Percentiles rank a stretch among this genome's conserved stretches.
Conservation (phyloP, 2,888 invertebrate species). For the Andrena minutula region DNA sequence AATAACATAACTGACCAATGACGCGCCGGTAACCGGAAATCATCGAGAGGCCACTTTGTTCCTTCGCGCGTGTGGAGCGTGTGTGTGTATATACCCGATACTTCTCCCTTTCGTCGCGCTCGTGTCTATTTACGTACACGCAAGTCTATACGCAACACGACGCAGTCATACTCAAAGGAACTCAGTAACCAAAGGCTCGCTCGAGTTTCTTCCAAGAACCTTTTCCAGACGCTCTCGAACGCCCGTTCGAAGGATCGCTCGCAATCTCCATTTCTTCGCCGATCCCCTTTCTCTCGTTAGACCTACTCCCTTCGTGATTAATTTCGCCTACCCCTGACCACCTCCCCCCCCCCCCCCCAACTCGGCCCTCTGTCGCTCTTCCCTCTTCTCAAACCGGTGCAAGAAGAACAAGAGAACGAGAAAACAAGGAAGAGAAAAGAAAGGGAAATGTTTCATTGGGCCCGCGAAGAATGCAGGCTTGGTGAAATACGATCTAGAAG, state of each 20-base stretch:
- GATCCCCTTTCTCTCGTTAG: not conserved
- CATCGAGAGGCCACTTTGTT: slow-evolving; percentile 50
- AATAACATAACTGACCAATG: slow-evolving; percentile 9
- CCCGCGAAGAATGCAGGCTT: slow-evolving; percentile 71
- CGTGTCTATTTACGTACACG: not conserved
- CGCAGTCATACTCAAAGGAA: slow-evolving; percentile 44
- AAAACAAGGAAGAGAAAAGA: slow-evolving; percentile 8
- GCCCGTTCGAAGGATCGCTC: not conserved
- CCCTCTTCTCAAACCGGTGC: not conserved
- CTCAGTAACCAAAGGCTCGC: slow-evolving; percentile 50
- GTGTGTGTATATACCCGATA: not conserved
- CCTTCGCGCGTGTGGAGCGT: not conserved
- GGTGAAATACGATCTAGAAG: slow-evolving; percentile 79
- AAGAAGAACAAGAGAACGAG: not conserved
- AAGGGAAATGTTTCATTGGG: slow-evolving; percentile 30
- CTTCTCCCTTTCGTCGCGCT: not conserved
- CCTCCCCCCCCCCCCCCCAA: not conserved
- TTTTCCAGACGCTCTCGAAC: slow-evolving; percentile 46
- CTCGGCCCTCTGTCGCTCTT: too few species aligned
- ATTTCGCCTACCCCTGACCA: not conserved
- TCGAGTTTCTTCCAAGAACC: slow-evolving; percentile 74
- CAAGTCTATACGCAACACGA: not conserved
- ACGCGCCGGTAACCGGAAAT: slow-evolving; percentile 63
- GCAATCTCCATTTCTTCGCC: slow-evolving; percentile 43
- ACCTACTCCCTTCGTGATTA: not conserved